Percentiles rank a stretch among this genome's conserved stretches.
phyloP scores from a whole-genome alignment of 2,888 invertebrate genomes.

The Napeogenes inachia region DNA sequence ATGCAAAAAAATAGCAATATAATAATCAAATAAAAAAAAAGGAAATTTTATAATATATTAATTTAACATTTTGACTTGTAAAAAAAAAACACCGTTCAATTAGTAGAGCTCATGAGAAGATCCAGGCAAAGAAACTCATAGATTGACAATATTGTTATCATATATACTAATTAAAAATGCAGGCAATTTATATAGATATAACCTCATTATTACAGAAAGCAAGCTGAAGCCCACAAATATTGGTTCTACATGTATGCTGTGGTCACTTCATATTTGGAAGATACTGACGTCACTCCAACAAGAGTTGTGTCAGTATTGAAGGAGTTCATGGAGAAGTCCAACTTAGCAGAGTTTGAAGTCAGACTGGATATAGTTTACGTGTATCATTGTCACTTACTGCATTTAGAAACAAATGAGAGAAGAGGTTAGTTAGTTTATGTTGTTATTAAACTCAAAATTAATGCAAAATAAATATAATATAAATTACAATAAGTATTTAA shows the following conservation, averaged over 20 bases:
- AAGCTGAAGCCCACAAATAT: constrained; percentile 86
- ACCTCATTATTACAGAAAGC: constrained; percentile 65
- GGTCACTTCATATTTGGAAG: constrained; percentile 77
- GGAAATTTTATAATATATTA: too few species aligned
- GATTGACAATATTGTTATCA: too few species aligned
- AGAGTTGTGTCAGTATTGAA: constrained; percentile 79
- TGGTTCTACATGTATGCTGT: constrained; percentile 93
- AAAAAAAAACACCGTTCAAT: too few species aligned
- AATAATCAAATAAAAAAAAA: too few species aligned
- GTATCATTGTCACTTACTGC: constrained; percentile 88
- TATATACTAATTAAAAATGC: too few species aligned
- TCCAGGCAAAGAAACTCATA: too few species aligned
- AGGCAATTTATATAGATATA: background rate
- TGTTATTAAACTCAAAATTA: background rate
- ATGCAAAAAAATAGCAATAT: too few species aligned
- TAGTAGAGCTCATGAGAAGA: too few species aligned
- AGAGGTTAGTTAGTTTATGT: constrained; percentile 55
- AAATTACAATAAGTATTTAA: too few species aligned
- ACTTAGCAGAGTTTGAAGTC: constrained; percentile 88
- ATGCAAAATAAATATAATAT: too few species aligned
- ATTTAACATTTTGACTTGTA: too few species aligned
- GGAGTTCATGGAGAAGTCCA: constrained; percentile 89
- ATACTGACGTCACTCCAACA: constrained; percentile 36
- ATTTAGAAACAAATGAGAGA: constrained; percentile 65
- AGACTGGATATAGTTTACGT: constrained; percentile 86